Evolutionary conservation across 2,888 invertebrate species (phyloP).

Genomic region (Suillia variegata): DNA sequence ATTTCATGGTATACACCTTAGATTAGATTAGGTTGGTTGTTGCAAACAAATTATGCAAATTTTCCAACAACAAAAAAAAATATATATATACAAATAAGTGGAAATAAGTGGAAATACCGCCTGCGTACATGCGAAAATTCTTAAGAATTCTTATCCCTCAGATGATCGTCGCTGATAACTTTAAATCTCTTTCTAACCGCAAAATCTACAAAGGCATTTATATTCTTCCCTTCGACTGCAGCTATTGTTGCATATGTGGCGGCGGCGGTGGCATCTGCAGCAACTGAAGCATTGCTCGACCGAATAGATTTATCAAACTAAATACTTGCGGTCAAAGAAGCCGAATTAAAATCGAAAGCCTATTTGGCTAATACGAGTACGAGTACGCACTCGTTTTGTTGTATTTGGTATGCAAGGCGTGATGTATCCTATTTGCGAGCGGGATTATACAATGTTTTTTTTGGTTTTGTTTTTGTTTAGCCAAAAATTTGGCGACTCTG

Average conservation of each 20-base stretch:
- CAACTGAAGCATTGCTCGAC: not conserved
- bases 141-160: not conserved
- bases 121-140: not conserved
- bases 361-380: not conserved
- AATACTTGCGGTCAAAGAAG: too few species aligned
- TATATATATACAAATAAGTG: too few species aligned
- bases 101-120: too few species aligned
- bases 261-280: not conserved
- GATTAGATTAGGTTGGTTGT: not conserved
- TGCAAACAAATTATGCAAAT: slow-evolving; percentile 5
- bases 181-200: not conserved
- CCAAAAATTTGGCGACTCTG: not conserved
- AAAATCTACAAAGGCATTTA: not conserved
- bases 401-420: slow-evolving; percentile 1
- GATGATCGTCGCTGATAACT: not conserved
- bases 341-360: not conserved
- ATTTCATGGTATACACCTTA: not conserved
- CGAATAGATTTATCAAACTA: too few species aligned
- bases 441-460: too few species aligned
- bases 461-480: not conserved
- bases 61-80: not conserved
- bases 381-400: not conserved
- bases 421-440: not conserved
- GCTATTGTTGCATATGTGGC: not conserved
- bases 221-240: not conserved